These are phyloP conservation scores for Gallinago undulata DNA, from an alignment of 2,113 vertebrate species.

Conservation along the genomic window DNA sequence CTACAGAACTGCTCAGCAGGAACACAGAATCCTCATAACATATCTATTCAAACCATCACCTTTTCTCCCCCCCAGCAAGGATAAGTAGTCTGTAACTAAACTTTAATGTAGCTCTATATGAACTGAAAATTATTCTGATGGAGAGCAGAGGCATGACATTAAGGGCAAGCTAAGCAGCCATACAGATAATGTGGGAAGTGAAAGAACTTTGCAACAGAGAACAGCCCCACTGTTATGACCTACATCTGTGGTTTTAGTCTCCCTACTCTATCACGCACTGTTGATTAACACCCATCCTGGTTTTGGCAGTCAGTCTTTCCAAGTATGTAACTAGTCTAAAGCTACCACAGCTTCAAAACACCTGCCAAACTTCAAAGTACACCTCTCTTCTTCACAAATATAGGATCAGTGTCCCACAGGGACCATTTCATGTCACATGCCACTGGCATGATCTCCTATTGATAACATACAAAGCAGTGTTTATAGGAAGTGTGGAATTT, in stretches of 20 bases:
- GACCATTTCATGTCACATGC: background rate
- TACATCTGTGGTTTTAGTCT: background rate
- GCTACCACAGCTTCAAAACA: background rate
- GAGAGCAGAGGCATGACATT: background rate
- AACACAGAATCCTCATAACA: background rate
- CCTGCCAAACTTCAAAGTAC: background rate
- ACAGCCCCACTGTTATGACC: background rate
- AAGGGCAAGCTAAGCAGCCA: background rate
- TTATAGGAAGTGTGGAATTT: background rate
- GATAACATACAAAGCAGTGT: background rate
- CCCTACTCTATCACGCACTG: background rate
- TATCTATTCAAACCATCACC: background rate
- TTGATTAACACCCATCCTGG: background rate
- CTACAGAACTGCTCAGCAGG: background rate
- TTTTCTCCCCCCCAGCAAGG: background rate
- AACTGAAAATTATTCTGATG: background rate
- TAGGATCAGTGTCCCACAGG: background rate
- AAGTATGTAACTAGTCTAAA: background rate
- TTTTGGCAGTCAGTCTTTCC: background rate
- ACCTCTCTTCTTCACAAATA: background rate
- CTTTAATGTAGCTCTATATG: background rate
- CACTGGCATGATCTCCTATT: background rate
- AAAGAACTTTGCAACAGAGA: background rate
- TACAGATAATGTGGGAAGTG: background rate
- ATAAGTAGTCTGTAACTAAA: background rate